Conservation (phyloP, 1,140 invertebrate genomes). For the Hypsibius dujardini region DNA sequence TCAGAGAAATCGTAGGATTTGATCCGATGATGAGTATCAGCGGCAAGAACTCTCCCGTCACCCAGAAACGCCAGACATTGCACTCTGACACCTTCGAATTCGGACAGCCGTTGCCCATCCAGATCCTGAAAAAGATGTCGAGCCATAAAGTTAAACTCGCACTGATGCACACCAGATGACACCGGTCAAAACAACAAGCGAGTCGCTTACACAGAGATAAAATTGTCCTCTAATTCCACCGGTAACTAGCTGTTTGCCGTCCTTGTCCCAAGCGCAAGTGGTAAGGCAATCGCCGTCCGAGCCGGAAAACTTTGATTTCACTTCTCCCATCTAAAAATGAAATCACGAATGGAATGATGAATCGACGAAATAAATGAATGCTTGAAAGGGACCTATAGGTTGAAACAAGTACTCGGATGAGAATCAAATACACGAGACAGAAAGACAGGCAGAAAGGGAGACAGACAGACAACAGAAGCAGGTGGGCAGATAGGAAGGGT, state of each 20-base stretch:
- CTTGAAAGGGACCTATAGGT: too few species aligned
- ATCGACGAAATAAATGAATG: too few species aligned
- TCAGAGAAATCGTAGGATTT: conserved; percentile 75
- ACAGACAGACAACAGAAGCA: too few species aligned
- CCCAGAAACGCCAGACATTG: conserved; percentile 65
- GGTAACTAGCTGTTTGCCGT: conserved; percentile 73
- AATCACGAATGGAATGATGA: too few species aligned
- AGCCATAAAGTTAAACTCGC: conserved; percentile 15
- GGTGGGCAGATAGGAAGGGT: too few species aligned
- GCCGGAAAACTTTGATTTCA: conserved; percentile 35
- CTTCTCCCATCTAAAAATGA: conserved; percentile 8
- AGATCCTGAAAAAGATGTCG: conserved; percentile 39
- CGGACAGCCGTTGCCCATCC: conserved; percentile 71
- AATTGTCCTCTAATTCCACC: conserved; percentile 88
- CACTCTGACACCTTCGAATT: conserved; percentile 91
- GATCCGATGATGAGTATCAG: conserved; percentile 89
- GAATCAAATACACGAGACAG: too few species aligned
- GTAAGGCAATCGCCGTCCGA: conserved; percentile 76
- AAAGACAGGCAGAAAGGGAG: too few species aligned
- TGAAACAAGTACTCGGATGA: too few species aligned
- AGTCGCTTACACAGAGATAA: conserved; percentile 65
- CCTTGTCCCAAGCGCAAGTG: conserved; percentile 76
- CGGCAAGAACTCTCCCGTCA: conserved; percentile 82
- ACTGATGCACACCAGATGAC: too few species aligned
- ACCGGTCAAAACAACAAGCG: conserved; percentile 15